Percentiles rank a stretch among this genome's conserved stretches.
Conservation (phyloP, 1,140 invertebrate genomes). For the Bombus ignitus region DNA sequence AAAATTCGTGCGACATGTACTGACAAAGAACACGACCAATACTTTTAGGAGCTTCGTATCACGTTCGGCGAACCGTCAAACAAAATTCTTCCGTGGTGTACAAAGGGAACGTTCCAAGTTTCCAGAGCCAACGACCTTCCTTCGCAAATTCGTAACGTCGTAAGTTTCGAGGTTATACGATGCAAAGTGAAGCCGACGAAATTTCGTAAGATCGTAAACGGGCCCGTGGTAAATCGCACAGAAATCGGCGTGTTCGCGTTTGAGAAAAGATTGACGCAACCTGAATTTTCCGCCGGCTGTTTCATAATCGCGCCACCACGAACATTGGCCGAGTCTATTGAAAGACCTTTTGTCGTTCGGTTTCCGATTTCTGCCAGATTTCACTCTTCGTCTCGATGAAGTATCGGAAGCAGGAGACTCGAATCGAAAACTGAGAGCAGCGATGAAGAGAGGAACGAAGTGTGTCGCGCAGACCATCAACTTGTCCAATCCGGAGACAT, state of each 20-base stretch:
- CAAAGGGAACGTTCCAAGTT: background rate
- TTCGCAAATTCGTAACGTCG: constrained; percentile 11
- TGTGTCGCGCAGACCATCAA: constrained; percentile 71
- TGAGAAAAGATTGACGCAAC: background rate
- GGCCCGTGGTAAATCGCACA: background rate
- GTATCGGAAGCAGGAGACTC: background rate
- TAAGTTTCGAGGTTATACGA: constrained; percentile 34
- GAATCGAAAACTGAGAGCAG: background rate
- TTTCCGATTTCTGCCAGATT: background rate
- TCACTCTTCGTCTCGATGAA: constrained; percentile 1
- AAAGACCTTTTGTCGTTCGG: background rate
- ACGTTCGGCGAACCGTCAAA: background rate
- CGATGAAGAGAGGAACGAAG: constrained; percentile 66
- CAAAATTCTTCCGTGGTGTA: constrained; percentile 7
- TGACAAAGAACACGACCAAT: background rate
- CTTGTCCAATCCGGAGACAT: constrained; percentile 67
- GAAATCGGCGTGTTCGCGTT: background rate
- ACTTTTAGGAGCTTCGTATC: background rate
- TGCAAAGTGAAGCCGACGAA: constrained; percentile 37
- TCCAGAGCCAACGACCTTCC: background rate
- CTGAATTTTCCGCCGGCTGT: background rate
- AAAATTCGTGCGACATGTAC: constrained; percentile 28
- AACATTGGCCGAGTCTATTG: background rate
- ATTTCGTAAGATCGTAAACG: background rate
- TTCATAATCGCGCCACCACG: background rate